Conservation (phyloP, 2,113 vertebrate genomes). For the Prunella himalayana region DNA sequence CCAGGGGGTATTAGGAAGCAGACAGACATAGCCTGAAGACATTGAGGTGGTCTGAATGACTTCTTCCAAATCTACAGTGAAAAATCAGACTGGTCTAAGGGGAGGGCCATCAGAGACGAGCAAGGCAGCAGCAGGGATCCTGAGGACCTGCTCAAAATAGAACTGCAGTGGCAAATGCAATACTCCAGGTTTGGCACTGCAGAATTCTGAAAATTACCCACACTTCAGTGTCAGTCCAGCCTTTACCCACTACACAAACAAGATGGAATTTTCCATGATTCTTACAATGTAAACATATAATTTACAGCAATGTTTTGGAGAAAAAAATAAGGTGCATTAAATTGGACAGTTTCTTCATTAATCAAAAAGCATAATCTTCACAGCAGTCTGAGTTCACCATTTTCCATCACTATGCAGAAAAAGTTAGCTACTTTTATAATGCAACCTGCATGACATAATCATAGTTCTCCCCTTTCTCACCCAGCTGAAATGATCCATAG, state of each 20-base stretch:
- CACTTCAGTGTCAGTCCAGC: neutral
- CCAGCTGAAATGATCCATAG: neutral
- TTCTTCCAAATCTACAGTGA: neutral
- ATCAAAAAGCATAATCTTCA: neutral
- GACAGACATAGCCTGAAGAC: neutral
- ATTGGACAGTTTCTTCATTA: neutral
- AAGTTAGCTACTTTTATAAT: neutral
- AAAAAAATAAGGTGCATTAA: neutral
- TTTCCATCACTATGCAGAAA: neutral
- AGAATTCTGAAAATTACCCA: neutral
- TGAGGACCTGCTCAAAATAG: neutral
- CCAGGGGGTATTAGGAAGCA: neutral
- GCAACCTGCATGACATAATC: neutral
- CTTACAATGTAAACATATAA: neutral
- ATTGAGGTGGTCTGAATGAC: neutral
- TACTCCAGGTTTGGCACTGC: neutral
- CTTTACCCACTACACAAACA: neutral
- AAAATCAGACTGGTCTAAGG: neutral
- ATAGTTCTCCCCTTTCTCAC: neutral
- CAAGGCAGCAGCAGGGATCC: neutral
- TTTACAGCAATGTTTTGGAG: neutral
- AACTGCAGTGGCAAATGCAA: neutral
- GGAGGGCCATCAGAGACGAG: neutral
- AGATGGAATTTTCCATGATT: neutral
- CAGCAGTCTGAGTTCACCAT: neutral